Evolutionary conservation across 1,140 invertebrate genomes (phyloP), one percentile per base, ranked within the genome.

Genomic region (Pseudomyrmex gracilis): DNA sequence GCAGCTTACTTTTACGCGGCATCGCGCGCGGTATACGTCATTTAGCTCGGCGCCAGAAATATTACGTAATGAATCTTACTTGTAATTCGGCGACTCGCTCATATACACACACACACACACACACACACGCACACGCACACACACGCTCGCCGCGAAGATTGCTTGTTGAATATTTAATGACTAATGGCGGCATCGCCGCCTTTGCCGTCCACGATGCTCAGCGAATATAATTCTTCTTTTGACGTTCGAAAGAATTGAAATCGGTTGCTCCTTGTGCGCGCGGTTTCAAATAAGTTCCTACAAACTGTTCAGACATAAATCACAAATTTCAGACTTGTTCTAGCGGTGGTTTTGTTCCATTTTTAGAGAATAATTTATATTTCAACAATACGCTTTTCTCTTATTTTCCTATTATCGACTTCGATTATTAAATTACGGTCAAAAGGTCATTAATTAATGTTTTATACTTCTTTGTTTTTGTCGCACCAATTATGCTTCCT

Each of bases 221-320:
- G 12, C 61, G 73, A 77, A 77, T 34, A 34, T 77, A 77, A 77
- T 66, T 77, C 61, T 66, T 67, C 47, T 77, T 77, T 77, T 77
- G 61, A 77, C 64, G 67, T 67, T 63, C 34, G 34, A 34, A n/a
- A 9, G 24, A 64, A 76, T 49, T 76, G 45, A 64, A 64, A 34
- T 34, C 34, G 34, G 34, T 34, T 34, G 64, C 17, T 77, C 24
- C 24, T 67, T 63, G 15, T 55, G 47, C 57, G 15, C 64, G 60
- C 47, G 12, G n/a, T 45, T 67, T 77, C 47, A 24, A 67, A 13
- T 0, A 77, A 77, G 47, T 77, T 66, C 67, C 24, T 43, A 77
- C 47, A 10, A 43, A 17, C 61, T 66, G 13, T 47, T 3, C 34
- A 67, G n/a, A 67, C 8, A n/a, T 24, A 77, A 67, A 67, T 43